Conservation (phyloP, 2,888 invertebrate genomes). For the Cinara cedri region DNA sequence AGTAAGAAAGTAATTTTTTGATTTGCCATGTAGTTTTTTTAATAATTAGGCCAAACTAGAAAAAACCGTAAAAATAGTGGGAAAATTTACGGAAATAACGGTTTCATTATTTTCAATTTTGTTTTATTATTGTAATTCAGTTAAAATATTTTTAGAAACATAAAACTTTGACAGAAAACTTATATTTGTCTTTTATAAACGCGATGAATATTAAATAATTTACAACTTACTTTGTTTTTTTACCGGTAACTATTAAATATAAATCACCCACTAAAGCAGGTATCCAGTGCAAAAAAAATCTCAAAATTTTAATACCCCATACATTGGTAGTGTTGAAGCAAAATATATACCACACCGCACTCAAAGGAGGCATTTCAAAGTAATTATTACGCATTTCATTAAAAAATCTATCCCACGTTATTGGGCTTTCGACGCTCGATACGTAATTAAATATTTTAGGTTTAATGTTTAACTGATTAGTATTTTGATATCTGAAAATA, state of each 20-base stretch:
- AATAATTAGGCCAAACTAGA: too few relatives aligned
- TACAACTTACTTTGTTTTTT: conserved; percentile 5
- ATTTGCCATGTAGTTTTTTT: too few relatives aligned
- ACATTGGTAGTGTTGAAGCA: not conserved
- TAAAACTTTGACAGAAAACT: too few relatives aligned
- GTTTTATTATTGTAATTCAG: too few relatives aligned
- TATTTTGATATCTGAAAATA: not conserved
- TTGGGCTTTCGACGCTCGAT: not conserved
- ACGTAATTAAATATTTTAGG: conserved; percentile 24
- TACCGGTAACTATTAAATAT: not conserved
- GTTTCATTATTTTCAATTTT: too few relatives aligned
- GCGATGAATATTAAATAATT: too few relatives aligned
- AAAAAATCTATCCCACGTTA: not conserved
- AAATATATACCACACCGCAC: not conserved
- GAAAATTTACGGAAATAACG: too few relatives aligned
- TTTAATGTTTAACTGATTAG: not conserved
- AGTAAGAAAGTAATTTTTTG: too few relatives aligned
- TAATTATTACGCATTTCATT: not conserved
- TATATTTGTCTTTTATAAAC: too few relatives aligned
- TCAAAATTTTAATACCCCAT: not conserved
- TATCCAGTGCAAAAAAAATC: not conserved
- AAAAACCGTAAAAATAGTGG: too few relatives aligned
- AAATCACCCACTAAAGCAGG: not conserved
- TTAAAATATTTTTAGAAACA: too few relatives aligned
- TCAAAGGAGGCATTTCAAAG: not conserved